Base-by-base conservation (phyloP, 2,113 vertebrate genomes). In the Phasianus colchicus region DNA sequence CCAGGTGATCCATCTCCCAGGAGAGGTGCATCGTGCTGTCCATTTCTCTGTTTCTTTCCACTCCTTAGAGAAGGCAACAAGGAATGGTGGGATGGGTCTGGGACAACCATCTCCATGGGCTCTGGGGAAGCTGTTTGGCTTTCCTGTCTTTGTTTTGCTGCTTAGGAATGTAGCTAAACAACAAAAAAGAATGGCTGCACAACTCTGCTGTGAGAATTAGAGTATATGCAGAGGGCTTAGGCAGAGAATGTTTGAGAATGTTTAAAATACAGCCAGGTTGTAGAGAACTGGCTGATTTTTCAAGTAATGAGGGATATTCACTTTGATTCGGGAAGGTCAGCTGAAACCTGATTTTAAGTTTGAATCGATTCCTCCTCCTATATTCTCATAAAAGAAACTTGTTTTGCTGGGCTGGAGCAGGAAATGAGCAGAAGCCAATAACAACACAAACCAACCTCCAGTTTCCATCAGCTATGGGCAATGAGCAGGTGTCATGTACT, bases 281-380 rank as follows among this genome's bases (percentile, higher is more conserved):
- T 74, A 86, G 42, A 88, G 34, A 34, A 90, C 3, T 86, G 61
- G 13, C 48, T 88, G 48, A 70, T 76, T 11, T 58, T 90, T 80
- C 34, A 34, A 47, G 12, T 70, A 83, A 86, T 71, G 8, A 89
- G 67, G 11, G 17, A 89, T 74, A 77, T 69, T 66, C 64, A 25
- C 75, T 89, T 91, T 52, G 75, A 77, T 86, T 89, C 1, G 5
- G 42, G n/a, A 34, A 95, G 13, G 54, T 89, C 63, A 92, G n/a
- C 58, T 91, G 55, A 76, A 75, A 67, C 43, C n/a, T 80, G 75
- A 85, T 76, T 91, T 92, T 88, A 86, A 38, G 40, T 79, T 36
- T 89, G 79, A 93, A 93, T 40, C 42, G 29, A 74, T 83, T 86
- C 50, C 10, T 86, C 7, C 42, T 92, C 43, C 32, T 61, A 85